Conservation (phyloP, 2,888 invertebrate species). For the Callosobruchus maculatus region DNA sequence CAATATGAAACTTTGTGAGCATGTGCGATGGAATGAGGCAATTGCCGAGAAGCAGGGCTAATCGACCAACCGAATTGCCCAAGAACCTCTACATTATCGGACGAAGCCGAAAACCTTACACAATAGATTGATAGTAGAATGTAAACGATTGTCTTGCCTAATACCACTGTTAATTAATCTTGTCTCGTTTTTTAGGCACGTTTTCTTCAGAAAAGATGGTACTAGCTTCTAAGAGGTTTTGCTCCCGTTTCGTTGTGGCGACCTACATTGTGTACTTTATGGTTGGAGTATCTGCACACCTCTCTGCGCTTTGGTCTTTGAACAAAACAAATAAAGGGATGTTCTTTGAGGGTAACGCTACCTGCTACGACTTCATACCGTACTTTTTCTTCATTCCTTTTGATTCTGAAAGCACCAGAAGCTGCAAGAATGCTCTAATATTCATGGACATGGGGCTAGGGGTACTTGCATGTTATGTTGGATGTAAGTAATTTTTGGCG, state of each 20-base stretch:
- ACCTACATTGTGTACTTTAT: conserved; percentile 21
- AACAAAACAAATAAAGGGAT: conserved; percentile 12
- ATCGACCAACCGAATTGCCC: no score
- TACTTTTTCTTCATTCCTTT: conserved; percentile 27
- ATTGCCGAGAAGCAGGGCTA: no score
- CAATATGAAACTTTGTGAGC: no score
- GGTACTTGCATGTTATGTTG: conserved; percentile 23
- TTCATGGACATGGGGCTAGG: conserved; percentile 26
- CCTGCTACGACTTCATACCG: conserved; percentile 24
- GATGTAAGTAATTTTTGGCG: conserved; percentile 18
- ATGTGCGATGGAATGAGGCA: no score
- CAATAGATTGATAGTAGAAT: no score
- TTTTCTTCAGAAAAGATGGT: neutral
- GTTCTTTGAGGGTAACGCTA: conserved; percentile 19
- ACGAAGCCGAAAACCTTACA: no score
- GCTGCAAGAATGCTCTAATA: conserved; percentile 19
- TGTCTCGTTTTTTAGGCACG: neutral
- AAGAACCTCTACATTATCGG: no score
- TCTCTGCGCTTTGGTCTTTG: conserved; percentile 18
- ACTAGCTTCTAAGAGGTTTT: neutral
- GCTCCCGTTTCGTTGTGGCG: conserved; percentile 4
- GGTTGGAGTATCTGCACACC: conserved; percentile 27
- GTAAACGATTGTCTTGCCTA: no score
- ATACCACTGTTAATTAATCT: no score
- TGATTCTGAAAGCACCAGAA: conserved; percentile 14